These are phyloP conservation scores for Bovichtus variegatus DNA, from an alignment of 2,797 vertebrate species.

Conservation along the genomic window DNA sequence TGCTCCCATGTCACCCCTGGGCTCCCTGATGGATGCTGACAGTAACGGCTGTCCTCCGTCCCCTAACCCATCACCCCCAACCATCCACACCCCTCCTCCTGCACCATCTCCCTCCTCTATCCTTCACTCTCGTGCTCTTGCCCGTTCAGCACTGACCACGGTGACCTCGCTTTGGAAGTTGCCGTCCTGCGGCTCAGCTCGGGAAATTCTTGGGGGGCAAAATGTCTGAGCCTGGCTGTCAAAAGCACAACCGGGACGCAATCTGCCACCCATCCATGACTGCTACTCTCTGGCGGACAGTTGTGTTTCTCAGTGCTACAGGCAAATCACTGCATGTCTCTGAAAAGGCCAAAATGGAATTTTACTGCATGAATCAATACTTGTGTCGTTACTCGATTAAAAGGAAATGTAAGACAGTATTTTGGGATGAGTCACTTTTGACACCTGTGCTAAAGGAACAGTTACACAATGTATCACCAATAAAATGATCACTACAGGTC, in stretches of 20 bases:
- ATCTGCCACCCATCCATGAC: conserved; percentile 45
- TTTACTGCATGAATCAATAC: conserved; percentile 15
- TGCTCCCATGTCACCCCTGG: conserved; percentile 71
- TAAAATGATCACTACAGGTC: conserved; percentile 6
- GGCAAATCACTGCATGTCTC: conserved; percentile 43
- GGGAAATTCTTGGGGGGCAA: conserved; percentile 43
- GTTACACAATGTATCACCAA: conserved; percentile 43
- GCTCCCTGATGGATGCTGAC: conserved; percentile 79
- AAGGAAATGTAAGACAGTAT: not conserved
- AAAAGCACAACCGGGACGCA: conserved; percentile 71
- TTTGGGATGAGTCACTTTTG: conserved; percentile 50
- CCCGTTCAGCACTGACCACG: conserved; percentile 48
- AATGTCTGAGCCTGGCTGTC: conserved; percentile 63
- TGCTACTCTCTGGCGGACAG: conserved; percentile 45
- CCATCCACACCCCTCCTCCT: conserved; percentile 24
- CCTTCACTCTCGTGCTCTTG: conserved; percentile 28
- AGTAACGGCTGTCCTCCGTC: conserved; percentile 75
- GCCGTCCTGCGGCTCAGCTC: conserved; percentile 42
- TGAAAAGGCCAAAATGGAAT: not conserved
- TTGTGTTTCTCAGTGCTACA: conserved; percentile 40
- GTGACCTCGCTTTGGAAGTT: conserved; percentile 66
- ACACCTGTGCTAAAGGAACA: conserved; percentile 46
- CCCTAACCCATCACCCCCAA: conserved; percentile 42
- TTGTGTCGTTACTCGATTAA: conserved; percentile 10
- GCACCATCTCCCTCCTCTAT: conserved; percentile 3